These are phyloP conservation scores for Stylophora pistillata DNA, from an alignment of 64 coral and sea anemone genomes.

Conservation along the genomic window DNA sequence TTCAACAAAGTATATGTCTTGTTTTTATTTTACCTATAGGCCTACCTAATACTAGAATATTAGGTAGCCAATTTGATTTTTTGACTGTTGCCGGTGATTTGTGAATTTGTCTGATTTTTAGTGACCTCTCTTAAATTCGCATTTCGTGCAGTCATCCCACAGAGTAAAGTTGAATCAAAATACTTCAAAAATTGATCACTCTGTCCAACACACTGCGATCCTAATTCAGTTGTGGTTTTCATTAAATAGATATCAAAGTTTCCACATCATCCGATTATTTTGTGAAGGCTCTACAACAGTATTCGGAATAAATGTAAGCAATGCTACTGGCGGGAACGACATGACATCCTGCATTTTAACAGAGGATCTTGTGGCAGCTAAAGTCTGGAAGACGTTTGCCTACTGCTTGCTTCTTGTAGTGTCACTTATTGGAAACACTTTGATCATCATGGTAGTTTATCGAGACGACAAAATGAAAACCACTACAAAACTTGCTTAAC, in stretches of 20 bases:
- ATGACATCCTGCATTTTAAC: not conserved
- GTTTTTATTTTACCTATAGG: too few relatives aligned
- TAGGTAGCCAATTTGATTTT: too few relatives aligned
- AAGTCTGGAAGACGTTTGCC: not conserved
- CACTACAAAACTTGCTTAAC: slow-evolving; percentile 56
- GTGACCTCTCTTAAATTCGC: too few relatives aligned
- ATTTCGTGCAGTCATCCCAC: too few relatives aligned
- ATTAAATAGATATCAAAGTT: not conserved
- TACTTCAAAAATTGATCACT: too few relatives aligned
- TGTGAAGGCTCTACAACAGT: not conserved
- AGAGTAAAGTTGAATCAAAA: too few relatives aligned
- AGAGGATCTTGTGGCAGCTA: slow-evolving; percentile 17
- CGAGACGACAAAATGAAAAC: slow-evolving; percentile 45
- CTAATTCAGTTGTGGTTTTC: too few relatives aligned
- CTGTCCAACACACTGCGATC: too few relatives aligned
- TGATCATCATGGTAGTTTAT: slow-evolving; percentile 45
- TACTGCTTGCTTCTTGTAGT: slow-evolving; percentile 34
- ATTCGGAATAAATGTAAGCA: not conserved
- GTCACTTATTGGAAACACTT: slow-evolving; percentile 37
- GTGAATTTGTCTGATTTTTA: too few relatives aligned
- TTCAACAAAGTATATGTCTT: too few relatives aligned
- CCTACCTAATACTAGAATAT: too few relatives aligned
- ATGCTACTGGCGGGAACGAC: not conserved
- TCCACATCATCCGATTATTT: not conserved
- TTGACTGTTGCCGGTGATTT: too few relatives aligned